A percentile compares a stretch with the other conserved stretches of the same genome.
Evolutionary conservation across 2,113 vertebrate species (phyloP).

Genomic region (Thermophis baileyi): DNA sequence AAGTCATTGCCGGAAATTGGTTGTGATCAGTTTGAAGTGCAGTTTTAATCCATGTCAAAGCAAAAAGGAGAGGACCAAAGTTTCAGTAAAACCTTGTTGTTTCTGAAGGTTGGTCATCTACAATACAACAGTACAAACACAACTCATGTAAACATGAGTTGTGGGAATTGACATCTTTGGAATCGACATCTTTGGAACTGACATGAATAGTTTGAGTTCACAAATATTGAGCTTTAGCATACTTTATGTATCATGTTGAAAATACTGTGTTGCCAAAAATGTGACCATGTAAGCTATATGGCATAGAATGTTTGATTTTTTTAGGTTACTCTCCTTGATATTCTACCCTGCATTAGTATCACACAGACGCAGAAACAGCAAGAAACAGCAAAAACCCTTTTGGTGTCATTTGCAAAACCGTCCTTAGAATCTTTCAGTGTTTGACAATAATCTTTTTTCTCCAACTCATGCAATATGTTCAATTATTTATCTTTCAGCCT

Average conservation of each 20-base stretch:
- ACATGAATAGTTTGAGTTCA: not conserved
- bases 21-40: constrained; percentile 13
- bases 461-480: not conserved
- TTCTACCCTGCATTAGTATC: not conserved
- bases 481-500: not conserved
- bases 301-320: not conserved
- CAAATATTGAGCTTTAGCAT: not conserved
- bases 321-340: not conserved
- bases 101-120: not conserved
- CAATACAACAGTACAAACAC: not conserved
- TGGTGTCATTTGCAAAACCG: not conserved
- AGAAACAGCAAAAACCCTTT: not conserved
- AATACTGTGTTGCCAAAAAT: not conserved
- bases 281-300: not conserved
- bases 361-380: not conserved
- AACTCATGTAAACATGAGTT: not conserved
- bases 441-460: constrained; percentile 8
- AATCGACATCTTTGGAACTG: too few species aligned
- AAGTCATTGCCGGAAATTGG: constrained; percentile 52
- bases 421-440: not conserved
- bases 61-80: not conserved
- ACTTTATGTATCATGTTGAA: not conserved
- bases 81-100: not conserved
- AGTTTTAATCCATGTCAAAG: constrained; percentile 41
- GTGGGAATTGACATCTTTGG: not conserved